A percentile compares a stretch with the other conserved stretches of the same genome.
Conservation (phyloP, 2,113 vertebrate genomes). For the Thermophis baileyi region DNA sequence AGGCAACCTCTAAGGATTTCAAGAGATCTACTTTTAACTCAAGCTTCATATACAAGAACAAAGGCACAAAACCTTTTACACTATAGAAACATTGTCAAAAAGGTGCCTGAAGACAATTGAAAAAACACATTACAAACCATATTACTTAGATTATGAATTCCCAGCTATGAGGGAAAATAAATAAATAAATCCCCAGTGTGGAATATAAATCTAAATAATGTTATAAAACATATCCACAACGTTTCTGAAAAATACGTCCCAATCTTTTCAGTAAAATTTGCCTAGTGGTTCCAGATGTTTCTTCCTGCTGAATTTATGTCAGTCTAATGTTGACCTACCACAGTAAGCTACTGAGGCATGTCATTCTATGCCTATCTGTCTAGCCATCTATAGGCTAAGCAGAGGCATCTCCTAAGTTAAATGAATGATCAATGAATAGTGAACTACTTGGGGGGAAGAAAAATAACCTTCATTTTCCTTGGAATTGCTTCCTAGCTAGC, state of each 20-base stretch:
- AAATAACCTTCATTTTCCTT: constrained; percentile 38
- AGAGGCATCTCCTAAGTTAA: constrained; percentile 25
- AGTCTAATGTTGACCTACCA: background rate
- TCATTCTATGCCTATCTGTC: background rate
- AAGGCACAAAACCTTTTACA: background rate
- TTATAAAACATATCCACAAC: background rate
- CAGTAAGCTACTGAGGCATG: background rate
- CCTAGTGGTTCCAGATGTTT: constrained; percentile 1
- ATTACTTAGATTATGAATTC: background rate
- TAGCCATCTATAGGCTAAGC: constrained; percentile 6
- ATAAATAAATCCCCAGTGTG: background rate
- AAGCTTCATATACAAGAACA: background rate
- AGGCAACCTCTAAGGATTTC: background rate
- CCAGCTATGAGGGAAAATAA: background rate
- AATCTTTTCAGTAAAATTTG: background rate
- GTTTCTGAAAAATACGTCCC: background rate
- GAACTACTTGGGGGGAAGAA: constrained; percentile 30
- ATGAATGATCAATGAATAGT: constrained; percentile 20
- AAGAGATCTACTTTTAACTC: background rate
- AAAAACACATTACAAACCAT: background rate
- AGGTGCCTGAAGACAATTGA: background rate
- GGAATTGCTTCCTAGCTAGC: constrained; percentile 31
- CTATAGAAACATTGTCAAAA: background rate
- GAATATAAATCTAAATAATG: background rate
- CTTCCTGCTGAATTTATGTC: background rate